Percentiles rank a stretch among this genome's conserved stretches.
Evolutionary conservation across 2,113 vertebrate species (phyloP).

Genomic region (Centropus unirufus): DNA sequence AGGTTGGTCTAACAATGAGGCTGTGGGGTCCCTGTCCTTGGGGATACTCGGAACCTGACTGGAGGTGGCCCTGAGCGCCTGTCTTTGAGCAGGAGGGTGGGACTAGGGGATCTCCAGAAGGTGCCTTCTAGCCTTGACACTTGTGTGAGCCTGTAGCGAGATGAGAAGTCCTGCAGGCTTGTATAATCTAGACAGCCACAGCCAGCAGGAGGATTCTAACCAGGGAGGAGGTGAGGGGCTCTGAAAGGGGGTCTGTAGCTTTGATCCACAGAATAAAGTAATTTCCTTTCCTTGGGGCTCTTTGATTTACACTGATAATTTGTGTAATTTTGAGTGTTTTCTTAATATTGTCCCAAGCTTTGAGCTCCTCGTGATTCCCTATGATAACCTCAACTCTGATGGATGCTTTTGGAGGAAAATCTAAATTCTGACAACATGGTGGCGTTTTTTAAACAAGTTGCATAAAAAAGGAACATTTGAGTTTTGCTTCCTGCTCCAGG

Average conservation of each 20-base stretch:
- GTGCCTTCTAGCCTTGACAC: background rate
- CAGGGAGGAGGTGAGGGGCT: background rate
- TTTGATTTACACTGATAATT: background rate
- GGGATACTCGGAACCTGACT: background rate
- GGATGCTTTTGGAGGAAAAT: constrained; percentile 15
- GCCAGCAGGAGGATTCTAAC: background rate
- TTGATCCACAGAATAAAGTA: background rate
- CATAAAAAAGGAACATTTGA: background rate
- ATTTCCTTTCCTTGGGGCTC: background rate
- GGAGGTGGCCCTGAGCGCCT: background rate
- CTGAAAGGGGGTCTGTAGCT: background rate
- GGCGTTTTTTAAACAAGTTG: background rate
- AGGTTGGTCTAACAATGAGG: background rate
- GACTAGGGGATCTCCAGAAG: background rate
- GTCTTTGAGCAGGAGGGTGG: background rate
- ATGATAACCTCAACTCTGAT: background rate
- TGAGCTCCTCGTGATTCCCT: background rate
- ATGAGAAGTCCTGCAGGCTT: background rate
- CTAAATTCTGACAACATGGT: background rate
- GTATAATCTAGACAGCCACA: background rate
- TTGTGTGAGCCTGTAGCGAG: background rate
- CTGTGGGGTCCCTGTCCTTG: background rate
- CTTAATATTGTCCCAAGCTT: background rate
- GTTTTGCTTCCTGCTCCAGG: background rate
- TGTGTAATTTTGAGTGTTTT: constrained; percentile 9